phyloP scores from a whole-genome alignment of 2,113 vertebrate genomes.

The Bufo gargarizans region DNA sequence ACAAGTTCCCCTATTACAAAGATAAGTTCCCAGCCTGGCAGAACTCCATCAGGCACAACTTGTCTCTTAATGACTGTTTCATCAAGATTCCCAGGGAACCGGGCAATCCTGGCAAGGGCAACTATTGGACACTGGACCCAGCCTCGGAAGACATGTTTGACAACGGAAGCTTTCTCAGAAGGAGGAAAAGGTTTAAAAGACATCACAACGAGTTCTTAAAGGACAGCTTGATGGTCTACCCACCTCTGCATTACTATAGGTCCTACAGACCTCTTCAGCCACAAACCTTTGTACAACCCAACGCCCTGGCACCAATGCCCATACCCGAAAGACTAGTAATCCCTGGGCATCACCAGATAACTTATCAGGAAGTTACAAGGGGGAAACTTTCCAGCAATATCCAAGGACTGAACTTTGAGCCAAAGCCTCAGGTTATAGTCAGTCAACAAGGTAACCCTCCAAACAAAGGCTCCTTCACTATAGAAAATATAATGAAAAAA shows the following conservation, averaged over 20 bases:
- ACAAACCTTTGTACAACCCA: slow-evolving; percentile 64
- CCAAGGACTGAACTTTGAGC: slow-evolving; percentile 56
- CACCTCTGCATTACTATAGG: slow-evolving; percentile 67
- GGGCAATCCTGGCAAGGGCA: slow-evolving; percentile 93
- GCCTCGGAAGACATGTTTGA: slow-evolving; percentile 91
- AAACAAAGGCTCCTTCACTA: slow-evolving; percentile 77
- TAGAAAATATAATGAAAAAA: slow-evolving; percentile 80
- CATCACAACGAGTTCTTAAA: slow-evolving; percentile 65
- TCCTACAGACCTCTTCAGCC: slow-evolving; percentile 71
- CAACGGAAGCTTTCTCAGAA: slow-evolving; percentile 87
- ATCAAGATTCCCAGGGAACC: slow-evolving; percentile 94
- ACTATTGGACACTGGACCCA: slow-evolving; percentile 92
- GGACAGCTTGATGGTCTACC: slow-evolving; percentile 73
- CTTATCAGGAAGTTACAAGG: slow-evolving; percentile 13
- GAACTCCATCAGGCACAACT: slow-evolving; percentile 95
- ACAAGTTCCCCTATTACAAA: slow-evolving; percentile 87
- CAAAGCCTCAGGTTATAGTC: neutral
- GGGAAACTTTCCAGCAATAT: neutral
- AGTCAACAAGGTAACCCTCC: slow-evolving; percentile 58
- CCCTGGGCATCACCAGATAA: neutral
- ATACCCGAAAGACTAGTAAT: slow-evolving; percentile 63
- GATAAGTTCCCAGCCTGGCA: slow-evolving; percentile 91
- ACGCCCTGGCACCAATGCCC: slow-evolving; percentile 67
- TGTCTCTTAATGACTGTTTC: slow-evolving; percentile 97
- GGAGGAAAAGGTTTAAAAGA: slow-evolving; percentile 90